phyloP scores from a whole-genome alignment of 2,888 invertebrate genomes.

The Anarsia innoxiella region DNA sequence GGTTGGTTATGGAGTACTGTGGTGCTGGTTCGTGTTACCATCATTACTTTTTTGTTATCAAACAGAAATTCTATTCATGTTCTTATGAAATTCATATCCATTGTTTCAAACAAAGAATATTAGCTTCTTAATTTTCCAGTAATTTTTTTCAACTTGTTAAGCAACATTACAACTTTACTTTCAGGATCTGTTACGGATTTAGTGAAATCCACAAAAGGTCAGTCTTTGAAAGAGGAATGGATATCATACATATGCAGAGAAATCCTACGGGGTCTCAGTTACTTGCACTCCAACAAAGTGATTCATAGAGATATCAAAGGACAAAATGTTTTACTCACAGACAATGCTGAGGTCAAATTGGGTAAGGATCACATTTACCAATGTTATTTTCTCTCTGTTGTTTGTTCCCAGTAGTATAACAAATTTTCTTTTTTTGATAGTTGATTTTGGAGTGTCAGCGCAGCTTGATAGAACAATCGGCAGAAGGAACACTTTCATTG shows the following conservation, averaged over 20 bases:
- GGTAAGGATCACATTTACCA: conserved; percentile 71
- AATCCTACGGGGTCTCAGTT: conserved; percentile 95
- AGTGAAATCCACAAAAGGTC: conserved; percentile 99
- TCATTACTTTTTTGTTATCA: background rate
- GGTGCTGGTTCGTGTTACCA: conserved; percentile 83
- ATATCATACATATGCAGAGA: conserved; percentile 99
- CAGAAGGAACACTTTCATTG: conserved; percentile 98
- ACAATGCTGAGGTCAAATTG: conserved; percentile 99
- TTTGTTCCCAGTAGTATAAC: too few species aligned
- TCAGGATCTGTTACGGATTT: conserved; percentile 96
- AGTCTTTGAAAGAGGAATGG: conserved; percentile 99
- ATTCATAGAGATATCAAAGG: conserved; percentile 99
- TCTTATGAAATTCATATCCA: background rate
- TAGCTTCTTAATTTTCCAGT: too few species aligned
- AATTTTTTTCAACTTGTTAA: too few species aligned
- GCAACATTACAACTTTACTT: conserved; percentile 23
- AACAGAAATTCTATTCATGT: background rate
- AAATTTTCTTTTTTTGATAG: conserved; percentile 70
- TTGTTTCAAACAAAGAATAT: background rate
- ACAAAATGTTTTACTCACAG: conserved; percentile 98
- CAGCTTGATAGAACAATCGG: conserved; percentile 99
- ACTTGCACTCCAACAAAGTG: conserved; percentile 98
- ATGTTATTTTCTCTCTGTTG: too few species aligned
- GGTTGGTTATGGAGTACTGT: conserved; percentile 99
- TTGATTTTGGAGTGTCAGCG: conserved; percentile 99